phyloP scores from a whole-genome alignment of 2,113 vertebrate genomes.

The Hydropotes inermis region DNA sequence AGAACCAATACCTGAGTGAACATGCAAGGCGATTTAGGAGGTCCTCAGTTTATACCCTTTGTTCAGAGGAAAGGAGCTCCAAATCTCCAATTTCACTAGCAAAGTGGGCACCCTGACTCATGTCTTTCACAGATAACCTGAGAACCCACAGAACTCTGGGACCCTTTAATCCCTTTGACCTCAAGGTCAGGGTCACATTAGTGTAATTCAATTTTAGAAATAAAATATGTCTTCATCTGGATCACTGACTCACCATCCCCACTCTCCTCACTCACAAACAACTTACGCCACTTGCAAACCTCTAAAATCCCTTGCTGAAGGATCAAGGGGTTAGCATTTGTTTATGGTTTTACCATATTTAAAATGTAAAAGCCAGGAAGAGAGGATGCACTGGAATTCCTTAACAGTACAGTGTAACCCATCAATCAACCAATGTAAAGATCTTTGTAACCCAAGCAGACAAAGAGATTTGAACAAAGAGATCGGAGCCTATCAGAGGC shows the following conservation, averaged over 20 bases:
- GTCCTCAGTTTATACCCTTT: not conserved
- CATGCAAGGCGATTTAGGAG: not conserved
- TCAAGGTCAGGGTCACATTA: not conserved
- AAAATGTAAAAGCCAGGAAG: not conserved
- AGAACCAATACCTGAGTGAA: not conserved
- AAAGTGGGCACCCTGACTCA: not conserved
- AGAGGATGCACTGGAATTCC: not conserved
- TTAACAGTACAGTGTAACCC: not conserved
- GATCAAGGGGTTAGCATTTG: not conserved
- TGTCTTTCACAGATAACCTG: not conserved
- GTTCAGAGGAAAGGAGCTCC: not conserved
- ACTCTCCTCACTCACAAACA: not conserved
- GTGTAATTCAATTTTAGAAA: not conserved
- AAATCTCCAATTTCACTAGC: not conserved
- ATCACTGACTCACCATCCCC: not conserved
- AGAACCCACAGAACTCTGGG: not conserved
- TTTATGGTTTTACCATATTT: not conserved
- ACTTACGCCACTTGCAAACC: not conserved
- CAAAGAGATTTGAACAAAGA: not conserved
- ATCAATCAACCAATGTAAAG: not conserved
- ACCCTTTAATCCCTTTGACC: not conserved
- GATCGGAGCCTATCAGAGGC: fast-evolving
- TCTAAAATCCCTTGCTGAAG: not conserved
- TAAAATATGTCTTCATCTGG: not conserved
- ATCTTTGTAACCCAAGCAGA: not conserved